Base-by-base conservation (phyloP, 53 echinoderm and acorn worm species). In the Arbacia lixula region DNA sequence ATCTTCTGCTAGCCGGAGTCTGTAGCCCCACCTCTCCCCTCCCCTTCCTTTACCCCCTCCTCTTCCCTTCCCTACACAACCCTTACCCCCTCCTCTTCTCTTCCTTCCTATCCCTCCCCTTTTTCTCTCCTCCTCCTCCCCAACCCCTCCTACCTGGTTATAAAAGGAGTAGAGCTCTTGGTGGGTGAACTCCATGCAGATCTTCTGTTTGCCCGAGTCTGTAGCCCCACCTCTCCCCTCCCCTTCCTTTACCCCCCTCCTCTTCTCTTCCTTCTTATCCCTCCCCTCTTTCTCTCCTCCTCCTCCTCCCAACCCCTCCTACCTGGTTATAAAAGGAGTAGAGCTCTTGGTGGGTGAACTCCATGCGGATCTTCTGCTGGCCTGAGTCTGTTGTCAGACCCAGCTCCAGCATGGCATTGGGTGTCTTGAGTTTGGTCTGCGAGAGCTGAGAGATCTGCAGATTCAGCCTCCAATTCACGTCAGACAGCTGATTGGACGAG, bases 391-490 rank as follows among this genome's bases (percentile, higher is more conserved):
- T 84, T 3, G 83, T 87, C 0, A 94, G 85, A 1, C 89, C 97
- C 11, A 97, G 46, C 69, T 94, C 94, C 88, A 97, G 85, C 94
- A 94, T 88, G 32, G 97, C 97, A 36, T 94, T 97, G 1, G 97
- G 94, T 55, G 83, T 71, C 76, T 97, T 97, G 88, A 97, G 90
- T 78, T 97, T 94, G 42, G 90, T 88, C 51, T 87, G 81, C 33
- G 76, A 84, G 14, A 92, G 46, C 63, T 97, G 94, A 21, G 90
- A 92, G 94, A 97, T 97, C 76, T 97, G 94, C 24, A 97, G 89
- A 53, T 97, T 97, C 28, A 97, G 43, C 42, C 97, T 85, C 97
- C 97, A 97, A 71, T 94, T 97, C 12, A 97, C 97, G 3, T 91
- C 97, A 54, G 90, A 71, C 53, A 97, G 65, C 97, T 97, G 66